Evolutionary conservation across 2,113 vertebrate genomes (phyloP), one percentile per base, ranked within the genome.

Genomic region (Proteles cristata): DNA sequence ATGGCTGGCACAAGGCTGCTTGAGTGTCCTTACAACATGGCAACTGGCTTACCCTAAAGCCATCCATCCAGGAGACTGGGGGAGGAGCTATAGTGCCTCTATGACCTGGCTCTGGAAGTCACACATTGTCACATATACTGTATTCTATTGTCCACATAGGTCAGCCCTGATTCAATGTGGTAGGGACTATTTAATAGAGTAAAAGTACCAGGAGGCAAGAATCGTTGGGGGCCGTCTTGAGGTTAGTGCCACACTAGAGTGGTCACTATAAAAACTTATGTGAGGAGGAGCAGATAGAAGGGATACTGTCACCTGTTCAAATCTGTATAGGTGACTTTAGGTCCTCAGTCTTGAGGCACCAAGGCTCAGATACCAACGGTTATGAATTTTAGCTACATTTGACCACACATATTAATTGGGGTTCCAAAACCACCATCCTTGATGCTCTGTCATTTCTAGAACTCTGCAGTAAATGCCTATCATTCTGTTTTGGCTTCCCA

Each of bases 321-420:
- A 48, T 94, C 26, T 82, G 4, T 63, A 7, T 43, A 31, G 33
- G 16, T 63, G 61, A 65, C 28, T 79, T 33, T 28, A 73, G 81
- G 45, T 26, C 77, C 61, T 90, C 74, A 23, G n/a, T 69, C 21
- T 79, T 84, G 69, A 96, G 14, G 69, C 17, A 45, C 33, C n/a
- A 39, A 88, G 33, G 50, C 7, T 77, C 63, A 79, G 23, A 69
- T 43, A 45, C 50, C 19, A 74, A 39, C n/a, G 23, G 7, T 28
- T 94, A 19, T 55, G 45, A 16, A n/a, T 90, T 96, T 94, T 66
- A 94, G 55, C 45, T 79, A 71, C 5, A 61, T 85, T 63, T 53
- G 71, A 65, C 11, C 35, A 58, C 3, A 66, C 11, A 23, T 91
- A 81, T 66, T 81, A 19, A 48, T 39, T 91, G 35, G 45, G 35